Base-by-base conservation (phyloP, 2,888 invertebrate species). In the Amblyjoppa fuscipennis region DNA sequence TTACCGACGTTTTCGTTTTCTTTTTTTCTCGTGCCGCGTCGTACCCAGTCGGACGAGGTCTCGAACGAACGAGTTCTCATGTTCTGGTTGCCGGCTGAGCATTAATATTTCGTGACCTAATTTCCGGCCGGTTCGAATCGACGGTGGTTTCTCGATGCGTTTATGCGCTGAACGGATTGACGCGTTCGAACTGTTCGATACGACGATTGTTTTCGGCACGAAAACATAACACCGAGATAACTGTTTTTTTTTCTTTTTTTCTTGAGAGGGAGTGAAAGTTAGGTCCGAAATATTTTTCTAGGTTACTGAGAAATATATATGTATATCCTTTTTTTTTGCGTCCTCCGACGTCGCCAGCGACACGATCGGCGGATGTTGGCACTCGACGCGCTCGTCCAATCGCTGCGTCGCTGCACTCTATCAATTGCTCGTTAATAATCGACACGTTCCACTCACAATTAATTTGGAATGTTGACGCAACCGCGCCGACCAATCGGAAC, bases 351-450 rank as follows among this genome's bases (percentile, higher is more conserved):
- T 61, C 13, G 13, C 11, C 11, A 61, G 51, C 25, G 73, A 53
- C 76, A 6, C 59, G 64, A 61, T 16, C 81, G 51, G 34, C 11
- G 9, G 11, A 6, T 38, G 0, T 34, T 41, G 11, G 38, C 11
- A 61, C 31, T 6, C n/a, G 25, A 25, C 7, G 56, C 6, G 9
- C 4, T 38, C 59, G 41, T 59, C 73, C 73, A 59, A 73, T 71
- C 28, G 53, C 25, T 31, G 28, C 31, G 13, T 20, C 20, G 66
- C 5, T 20, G n/a, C 16, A 69, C 71, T 34, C 51, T 70, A 61
- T 61, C 78, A 74, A 78, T 81, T 78, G 69, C 41, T 53, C 20
- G 51, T 66, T 49, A 64, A 20, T 74, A 71, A 78, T 69, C 31
- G 41, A 34, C 53, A 45, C 81, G 41, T 74, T 70, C 69, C 74